A percentile compares a stretch with the other conserved stretches of the same genome.
These are phyloP conservation scores for Nipponia nippon DNA, from an alignment of 2,113 vertebrate species.

Conservation along the genomic window DNA sequence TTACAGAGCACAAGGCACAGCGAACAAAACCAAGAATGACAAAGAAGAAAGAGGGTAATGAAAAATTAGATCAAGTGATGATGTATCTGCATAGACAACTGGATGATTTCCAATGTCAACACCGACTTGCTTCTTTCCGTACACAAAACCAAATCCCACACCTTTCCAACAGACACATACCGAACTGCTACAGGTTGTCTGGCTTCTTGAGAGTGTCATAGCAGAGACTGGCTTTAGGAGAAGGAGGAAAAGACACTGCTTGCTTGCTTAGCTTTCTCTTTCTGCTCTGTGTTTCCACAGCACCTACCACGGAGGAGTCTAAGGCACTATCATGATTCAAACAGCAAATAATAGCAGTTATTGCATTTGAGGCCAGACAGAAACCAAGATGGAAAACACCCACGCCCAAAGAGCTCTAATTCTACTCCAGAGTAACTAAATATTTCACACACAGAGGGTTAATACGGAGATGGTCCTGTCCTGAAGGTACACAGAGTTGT, in stretches of 20 bases:
- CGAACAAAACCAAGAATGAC: background rate
- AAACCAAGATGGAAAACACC: background rate
- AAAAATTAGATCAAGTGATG: background rate
- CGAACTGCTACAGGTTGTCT: background rate
- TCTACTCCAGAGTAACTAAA: background rate
- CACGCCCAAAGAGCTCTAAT: background rate
- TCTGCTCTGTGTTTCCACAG: background rate
- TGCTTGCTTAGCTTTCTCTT: background rate
- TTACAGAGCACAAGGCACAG: background rate
- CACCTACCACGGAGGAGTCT: background rate
- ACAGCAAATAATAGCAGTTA: background rate
- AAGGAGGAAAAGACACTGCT: background rate
- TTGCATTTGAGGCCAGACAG: background rate
- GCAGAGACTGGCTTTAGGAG: background rate
- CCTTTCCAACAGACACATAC: background rate
- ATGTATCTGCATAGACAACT: background rate
- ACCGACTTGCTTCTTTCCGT: background rate
- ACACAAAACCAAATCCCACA: background rate
- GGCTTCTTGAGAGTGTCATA: background rate
- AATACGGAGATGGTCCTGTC: background rate
- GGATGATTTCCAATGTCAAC: background rate
- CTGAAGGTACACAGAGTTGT: background rate
- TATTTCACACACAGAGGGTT: background rate
- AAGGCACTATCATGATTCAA: background rate
- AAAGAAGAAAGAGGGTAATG: background rate